Evolutionary conservation across 1,140 invertebrate genomes (phyloP).

Genomic region (Halictus rubicundus): DNA sequence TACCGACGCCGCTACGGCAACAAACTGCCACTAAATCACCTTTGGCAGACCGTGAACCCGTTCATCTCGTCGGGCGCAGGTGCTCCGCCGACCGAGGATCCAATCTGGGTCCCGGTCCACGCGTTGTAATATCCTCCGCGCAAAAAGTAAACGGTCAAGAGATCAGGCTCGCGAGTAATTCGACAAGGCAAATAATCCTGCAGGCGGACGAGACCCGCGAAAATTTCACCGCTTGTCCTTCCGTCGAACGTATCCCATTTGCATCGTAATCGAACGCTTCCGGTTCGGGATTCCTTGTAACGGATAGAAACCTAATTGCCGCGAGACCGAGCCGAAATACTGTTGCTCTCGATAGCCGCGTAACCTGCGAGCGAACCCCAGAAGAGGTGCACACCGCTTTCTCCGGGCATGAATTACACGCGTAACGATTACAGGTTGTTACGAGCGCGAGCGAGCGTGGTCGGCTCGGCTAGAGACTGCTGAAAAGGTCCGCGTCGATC

Average conservation of each 20-base stretch:
- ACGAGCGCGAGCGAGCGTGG: conserved; percentile 66
- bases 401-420: conserved; percentile 72
- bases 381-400: conserved; percentile 62
- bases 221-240: not conserved
- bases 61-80: conserved; percentile 66
- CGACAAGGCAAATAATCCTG: conserved; percentile 34
- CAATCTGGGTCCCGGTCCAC: conserved; percentile 23
- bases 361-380: conserved; percentile 57
- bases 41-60: conserved; percentile 67
- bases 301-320: not conserved
- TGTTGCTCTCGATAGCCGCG: conserved; percentile 40
- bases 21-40: conserved; percentile 76
- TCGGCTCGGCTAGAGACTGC: conserved; percentile 10
- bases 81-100: conserved; percentile 48
- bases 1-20: conserved; percentile 61
- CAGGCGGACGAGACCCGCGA: too few relatives aligned
- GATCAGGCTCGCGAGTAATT: conserved; percentile 36
- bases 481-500: conserved; percentile 28
- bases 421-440: conserved; percentile 74
- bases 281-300: not conserved
- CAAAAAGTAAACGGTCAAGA: conserved; percentile 36
- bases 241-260: conserved; percentile 1
- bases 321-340: not conserved
- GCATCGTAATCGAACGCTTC: conserved; percentile 25
- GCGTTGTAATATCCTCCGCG: conserved; percentile 36